These are phyloP conservation scores for Drosophila dunni DNA, from an alignment of 1,140 invertebrate genomes.

Conservation along the genomic window DNA sequence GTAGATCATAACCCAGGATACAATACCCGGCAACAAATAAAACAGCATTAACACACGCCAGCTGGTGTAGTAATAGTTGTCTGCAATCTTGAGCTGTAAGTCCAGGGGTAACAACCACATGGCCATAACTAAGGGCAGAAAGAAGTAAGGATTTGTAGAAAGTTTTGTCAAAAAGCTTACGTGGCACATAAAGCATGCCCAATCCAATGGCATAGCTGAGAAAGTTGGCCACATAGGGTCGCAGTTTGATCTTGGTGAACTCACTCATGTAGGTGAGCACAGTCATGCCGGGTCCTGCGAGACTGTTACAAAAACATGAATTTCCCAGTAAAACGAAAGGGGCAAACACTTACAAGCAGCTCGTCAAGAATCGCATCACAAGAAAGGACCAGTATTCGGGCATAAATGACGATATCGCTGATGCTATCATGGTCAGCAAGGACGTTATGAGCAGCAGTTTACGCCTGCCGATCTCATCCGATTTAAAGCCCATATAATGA, in stretches of 20 bases:
- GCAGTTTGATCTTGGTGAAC: constrained; percentile 43
- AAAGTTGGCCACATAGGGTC: constrained; percentile 40
- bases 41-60: constrained; percentile 42
- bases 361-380: constrained; percentile 22
- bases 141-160: neutral
- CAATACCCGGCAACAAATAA: constrained; percentile 35
- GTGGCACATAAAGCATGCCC: constrained; percentile 45
- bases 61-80: neutral
- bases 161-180: constrained; percentile 16
- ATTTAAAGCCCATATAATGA: constrained; percentile 30
- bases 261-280: constrained; percentile 51
- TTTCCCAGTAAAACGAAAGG: neutral
- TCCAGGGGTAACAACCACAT: constrained; percentile 1
- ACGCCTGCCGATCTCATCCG: constrained; percentile 54
- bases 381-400: constrained; percentile 57
- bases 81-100: neutral
- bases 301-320: constrained; percentile 13
- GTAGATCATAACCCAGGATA: neutral
- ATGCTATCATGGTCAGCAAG: neutral
- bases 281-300: constrained; percentile 19
- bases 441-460: constrained; percentile 28
- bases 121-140: constrained; percentile 11
- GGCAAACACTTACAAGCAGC: constrained; percentile 40
- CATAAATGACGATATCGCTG: constrained; percentile 49
- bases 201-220: constrained; percentile 36